Base-by-base conservation (phyloP, 1,140 invertebrate genomes). In the Melitaea cinxia region DNA sequence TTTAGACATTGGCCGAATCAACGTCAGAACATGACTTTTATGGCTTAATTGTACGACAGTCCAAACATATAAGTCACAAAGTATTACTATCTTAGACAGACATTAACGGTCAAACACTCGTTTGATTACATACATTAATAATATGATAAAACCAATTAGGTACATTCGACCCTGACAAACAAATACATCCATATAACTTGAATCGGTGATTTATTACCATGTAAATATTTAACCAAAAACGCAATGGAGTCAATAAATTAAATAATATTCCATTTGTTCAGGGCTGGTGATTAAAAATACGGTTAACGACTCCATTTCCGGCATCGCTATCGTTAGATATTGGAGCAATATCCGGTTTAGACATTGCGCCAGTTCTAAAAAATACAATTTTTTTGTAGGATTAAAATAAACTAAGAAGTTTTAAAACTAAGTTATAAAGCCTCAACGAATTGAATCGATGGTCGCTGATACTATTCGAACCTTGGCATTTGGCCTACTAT, bases 291-390 rank as follows among this genome's bases (percentile, higher is more conserved):
- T 56, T 56, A 28, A 42, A 37, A 71, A 68, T 57, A 56, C 66
- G 66, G 63, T 37, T 59, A 67, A 52, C 72, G 53, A 71, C 30
- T 65, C 62, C 59, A 68, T 72, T 77, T 77, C 72, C 72, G 67
- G 65, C 67, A 63, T 58, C 60, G 58, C 14, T 56, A 28, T 42
- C 37, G 42, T 56, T 56, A 56, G 54, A 66, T 65, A 69, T 47
- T 73, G 66, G 58, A 65, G 72, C 66, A 76, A 75, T 69, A 69
- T 75, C 72, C 72, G 69, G 68, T 58, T 39, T 33, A 42, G 9
- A 47, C 23, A 47, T 47, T 47, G 23, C 42, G 42, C 42, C 14
- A 42, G 42, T 23, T 23, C 10, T 12, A 47, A 17, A 47, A 21
- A 24, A 57, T 12, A 28, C 5, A 19, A 28, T 15, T 28, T 30